Percentiles rank a stretch among this genome's conserved stretches.
Conservation (phyloP, 2,797 vertebrate species). For the Spinus olivaceus region DNA sequence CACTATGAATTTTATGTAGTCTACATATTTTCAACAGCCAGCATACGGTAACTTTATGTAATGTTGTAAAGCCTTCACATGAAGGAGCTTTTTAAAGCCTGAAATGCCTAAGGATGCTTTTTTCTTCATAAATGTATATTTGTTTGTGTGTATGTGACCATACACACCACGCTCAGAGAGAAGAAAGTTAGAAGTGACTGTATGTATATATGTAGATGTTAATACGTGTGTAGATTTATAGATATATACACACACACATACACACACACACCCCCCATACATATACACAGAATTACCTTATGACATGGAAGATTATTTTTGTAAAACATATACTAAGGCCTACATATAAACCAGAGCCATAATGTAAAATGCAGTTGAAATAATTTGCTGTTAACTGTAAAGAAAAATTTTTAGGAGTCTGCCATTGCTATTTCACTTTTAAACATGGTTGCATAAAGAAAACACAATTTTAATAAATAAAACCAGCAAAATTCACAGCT, state of each 20-base stretch:
- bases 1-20: not conserved
- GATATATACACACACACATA: not conserved
- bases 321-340: not conserved
- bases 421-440: not conserved
- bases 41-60: not conserved
- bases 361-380: not conserved
- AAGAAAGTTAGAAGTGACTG: not conserved
- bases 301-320: not conserved
- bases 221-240: not conserved
- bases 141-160: not conserved
- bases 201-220: not conserved
- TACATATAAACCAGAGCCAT: not conserved
- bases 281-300: not conserved
- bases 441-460: not conserved
- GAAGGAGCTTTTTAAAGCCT: not conserved
- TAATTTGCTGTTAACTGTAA: not conserved
- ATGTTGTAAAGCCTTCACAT: slow-evolving; percentile 4
- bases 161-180: not conserved
- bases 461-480: slow-evolving; percentile 31
- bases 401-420: not conserved
- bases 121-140: not conserved
- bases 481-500: not conserved
- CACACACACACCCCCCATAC: not conserved
- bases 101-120: not conserved
- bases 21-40: not conserved